phyloP scores from a whole-genome alignment of 2,888 invertebrate genomes.

The Orthonychiurus folsomi region DNA sequence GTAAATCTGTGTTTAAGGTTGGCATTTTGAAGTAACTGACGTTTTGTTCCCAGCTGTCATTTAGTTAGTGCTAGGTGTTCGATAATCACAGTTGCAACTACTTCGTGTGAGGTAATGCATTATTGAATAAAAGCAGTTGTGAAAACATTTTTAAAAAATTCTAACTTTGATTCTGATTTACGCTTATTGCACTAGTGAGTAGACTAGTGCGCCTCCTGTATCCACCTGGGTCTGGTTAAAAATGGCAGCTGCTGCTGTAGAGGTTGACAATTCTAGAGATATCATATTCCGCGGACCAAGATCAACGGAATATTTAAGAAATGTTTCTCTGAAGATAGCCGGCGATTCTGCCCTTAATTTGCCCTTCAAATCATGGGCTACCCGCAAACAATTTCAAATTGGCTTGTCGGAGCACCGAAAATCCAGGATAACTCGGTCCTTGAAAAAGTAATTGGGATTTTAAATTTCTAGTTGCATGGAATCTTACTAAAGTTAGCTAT shows the following conservation, averaged over 20 bases:
- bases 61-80: too few species aligned
- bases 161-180: too few species aligned
- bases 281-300: neutral
- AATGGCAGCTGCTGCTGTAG: neutral
- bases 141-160: too few species aligned
- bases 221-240: neutral
- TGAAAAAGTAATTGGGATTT: slow-evolving; percentile 16
- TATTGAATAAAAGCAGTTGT: too few species aligned
- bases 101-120: too few species aligned
- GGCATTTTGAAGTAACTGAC: too few species aligned
- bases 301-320: slow-evolving; percentile 14
- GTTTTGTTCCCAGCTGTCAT: too few species aligned
- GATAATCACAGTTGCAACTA: too few species aligned
- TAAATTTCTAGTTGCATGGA: neutral
- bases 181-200: too few species aligned
- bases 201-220: too few species aligned
- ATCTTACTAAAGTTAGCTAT: neutral
- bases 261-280: neutral
- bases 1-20: too few species aligned
- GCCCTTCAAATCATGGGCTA: slow-evolving; percentile 14
- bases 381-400: slow-evolving; percentile 18
- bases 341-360: slow-evolving; percentile 16
- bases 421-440: slow-evolving; percentile 20
- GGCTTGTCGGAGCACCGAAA: slow-evolving; percentile 22
- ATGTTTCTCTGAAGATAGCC: slow-evolving; percentile 7